Evolutionary conservation across 2,797 vertebrate genomes (phyloP).

Genomic region (Mastacembelus armatus): DNA sequence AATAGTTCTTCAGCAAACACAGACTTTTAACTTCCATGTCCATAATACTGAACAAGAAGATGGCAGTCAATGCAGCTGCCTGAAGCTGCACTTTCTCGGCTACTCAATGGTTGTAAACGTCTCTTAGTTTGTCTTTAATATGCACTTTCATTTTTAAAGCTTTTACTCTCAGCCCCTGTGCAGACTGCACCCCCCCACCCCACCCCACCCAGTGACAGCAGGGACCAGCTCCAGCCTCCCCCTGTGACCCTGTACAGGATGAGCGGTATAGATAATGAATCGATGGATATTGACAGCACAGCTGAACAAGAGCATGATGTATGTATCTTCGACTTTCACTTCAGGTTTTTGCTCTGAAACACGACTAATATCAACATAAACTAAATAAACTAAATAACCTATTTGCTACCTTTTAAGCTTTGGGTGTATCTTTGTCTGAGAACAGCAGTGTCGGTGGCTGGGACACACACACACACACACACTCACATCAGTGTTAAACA

Average conservation of each 20-base stretch:
- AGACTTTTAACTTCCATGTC: not conserved
- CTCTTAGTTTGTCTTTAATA: not conserved
- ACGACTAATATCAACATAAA: not conserved
- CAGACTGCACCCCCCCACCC: no score
- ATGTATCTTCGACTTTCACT: no score
- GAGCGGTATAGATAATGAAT: no score
- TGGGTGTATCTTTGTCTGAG: not conserved
- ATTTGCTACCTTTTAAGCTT: not conserved
- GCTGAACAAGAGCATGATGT: no score
- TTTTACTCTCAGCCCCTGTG: no score
- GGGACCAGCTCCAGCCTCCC: no score
- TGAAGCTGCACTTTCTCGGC: not conserved
- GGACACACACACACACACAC: no score
- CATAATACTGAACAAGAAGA: not conserved
- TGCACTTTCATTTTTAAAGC: no score
- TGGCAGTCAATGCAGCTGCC: not conserved
- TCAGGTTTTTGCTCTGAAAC: not conserved
- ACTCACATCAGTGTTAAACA: no score
- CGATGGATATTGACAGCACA: no score
- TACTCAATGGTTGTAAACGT: not conserved
- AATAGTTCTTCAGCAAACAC: not conserved
- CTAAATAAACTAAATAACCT: not conserved
- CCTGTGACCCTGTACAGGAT: no score
- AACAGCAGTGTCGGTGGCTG: not conserved
- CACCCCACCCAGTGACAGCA: no score